phyloP scores from a whole-genome alignment of 2,888 invertebrate species.

The Andrena minutula region DNA sequence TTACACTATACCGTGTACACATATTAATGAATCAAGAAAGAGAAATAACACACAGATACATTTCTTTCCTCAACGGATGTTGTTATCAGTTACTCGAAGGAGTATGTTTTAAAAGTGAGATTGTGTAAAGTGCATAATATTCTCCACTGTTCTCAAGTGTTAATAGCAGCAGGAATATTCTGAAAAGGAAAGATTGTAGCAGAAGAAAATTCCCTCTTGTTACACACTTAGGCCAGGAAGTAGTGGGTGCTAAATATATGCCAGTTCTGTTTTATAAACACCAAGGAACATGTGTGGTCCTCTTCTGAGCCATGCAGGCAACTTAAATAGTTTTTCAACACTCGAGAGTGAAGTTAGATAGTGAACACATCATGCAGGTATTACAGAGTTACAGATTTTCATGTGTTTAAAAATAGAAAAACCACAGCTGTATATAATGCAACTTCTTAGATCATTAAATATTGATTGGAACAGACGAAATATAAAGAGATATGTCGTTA shows the following conservation, averaged over 20 bases:
- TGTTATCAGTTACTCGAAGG: constrained; percentile 29
- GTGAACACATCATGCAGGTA: constrained; percentile 1
- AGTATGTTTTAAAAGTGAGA: constrained; percentile 15
- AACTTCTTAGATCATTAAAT: background rate
- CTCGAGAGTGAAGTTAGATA: constrained; percentile 31
- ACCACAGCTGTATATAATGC: background rate
- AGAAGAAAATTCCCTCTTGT: constrained; percentile 14
- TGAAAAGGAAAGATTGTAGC: background rate
- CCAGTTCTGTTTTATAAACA: constrained; percentile 80
- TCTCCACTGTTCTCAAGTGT: background rate
- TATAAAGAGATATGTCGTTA: constrained; percentile 54
- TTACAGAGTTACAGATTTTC: constrained; percentile 13
- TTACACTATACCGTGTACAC: background rate
- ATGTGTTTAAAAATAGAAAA: background rate
- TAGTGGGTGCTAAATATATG: constrained; percentile 80
- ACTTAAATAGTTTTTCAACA: constrained; percentile 67
- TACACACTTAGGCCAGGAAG: constrained; percentile 28
- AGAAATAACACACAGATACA: background rate
- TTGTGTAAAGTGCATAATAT: background rate
- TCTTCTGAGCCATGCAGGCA: constrained; percentile 66
- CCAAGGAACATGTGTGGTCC: constrained; percentile 71
- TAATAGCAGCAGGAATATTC: background rate
- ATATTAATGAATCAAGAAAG: background rate
- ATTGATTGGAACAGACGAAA: background rate
- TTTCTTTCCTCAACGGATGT: constrained; percentile 37